Percentiles rank a stretch among this genome's conserved stretches.
phyloP scores from a whole-genome alignment of 2,888 invertebrate species.

The Tenthredo mesomela region DNA sequence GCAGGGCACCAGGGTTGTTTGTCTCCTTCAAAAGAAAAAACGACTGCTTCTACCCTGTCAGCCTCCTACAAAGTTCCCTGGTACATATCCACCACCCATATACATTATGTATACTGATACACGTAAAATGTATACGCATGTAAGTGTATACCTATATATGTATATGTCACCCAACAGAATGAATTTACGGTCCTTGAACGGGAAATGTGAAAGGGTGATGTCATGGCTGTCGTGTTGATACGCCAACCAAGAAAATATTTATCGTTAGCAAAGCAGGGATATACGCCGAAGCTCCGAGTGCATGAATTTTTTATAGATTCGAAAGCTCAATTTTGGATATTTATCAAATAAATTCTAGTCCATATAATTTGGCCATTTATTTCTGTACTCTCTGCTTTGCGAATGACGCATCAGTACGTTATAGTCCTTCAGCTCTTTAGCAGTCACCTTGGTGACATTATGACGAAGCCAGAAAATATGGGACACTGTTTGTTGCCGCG shows the following conservation, averaged over 20 bases:
- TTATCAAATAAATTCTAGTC: too few species aligned
- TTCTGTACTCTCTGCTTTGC: neutral
- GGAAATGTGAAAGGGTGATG: neutral
- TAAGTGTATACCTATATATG: neutral
- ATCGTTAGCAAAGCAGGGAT: neutral
- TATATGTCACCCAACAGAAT: neutral
- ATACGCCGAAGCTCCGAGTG: neutral
- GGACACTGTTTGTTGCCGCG: neutral
- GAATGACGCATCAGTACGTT: neutral
- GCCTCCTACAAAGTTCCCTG: neutral
- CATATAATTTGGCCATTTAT: neutral
- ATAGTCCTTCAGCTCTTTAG: neutral
- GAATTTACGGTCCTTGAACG: constrained; percentile 28
- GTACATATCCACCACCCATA: neutral
- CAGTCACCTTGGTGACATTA: neutral
- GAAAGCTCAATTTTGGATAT: neutral
- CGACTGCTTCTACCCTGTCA: neutral
- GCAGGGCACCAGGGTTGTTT: neutral
- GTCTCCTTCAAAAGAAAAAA: constrained; percentile 27
- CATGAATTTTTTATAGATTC: neutral
- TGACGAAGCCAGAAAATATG: neutral
- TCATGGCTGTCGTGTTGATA: neutral
- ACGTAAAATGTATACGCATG: neutral
- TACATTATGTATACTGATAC: constrained; percentile 6
- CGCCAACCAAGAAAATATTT: neutral